A percentile compares a stretch with the other conserved stretches of the same genome.
Evolutionary conservation across 1,140 invertebrate genomes (phyloP).

Genomic region (Ganaspis sp.): DNA sequence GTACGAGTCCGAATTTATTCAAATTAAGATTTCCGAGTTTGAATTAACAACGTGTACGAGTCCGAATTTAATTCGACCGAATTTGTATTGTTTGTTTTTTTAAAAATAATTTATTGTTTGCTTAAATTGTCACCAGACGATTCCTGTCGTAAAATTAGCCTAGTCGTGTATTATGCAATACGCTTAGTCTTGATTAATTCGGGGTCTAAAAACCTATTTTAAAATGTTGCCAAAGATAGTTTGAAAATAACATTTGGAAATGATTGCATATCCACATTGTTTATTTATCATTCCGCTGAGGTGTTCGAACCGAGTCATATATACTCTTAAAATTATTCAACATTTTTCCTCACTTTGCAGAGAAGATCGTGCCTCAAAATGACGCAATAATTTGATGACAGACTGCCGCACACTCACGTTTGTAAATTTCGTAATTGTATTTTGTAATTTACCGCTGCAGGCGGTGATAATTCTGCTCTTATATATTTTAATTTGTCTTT

Average conservation of each 20-base stretch:
- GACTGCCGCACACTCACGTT: not conserved
- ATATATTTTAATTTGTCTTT: not conserved
- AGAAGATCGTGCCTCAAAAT: not conserved
- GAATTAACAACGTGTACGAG: no score
- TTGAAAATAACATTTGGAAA: not conserved
- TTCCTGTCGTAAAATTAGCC: not conserved
- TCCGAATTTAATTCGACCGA: no score
- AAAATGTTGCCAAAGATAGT: not conserved
- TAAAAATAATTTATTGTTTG: no score
- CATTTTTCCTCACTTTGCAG: not conserved
- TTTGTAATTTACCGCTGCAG: not conserved
- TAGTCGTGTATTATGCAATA: not conserved
- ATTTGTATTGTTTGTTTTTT: no score
- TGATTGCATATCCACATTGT: not conserved
- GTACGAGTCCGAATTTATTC: no score
- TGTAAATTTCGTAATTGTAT: slow-evolving; percentile 5
- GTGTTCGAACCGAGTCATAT: not conserved
- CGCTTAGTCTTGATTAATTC: slow-evolving; percentile 14
- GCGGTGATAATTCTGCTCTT: not conserved
- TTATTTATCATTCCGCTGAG: not conserved
- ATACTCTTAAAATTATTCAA: not conserved
- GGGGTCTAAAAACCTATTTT: slow-evolving; percentile 18
- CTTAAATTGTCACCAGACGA: no score
- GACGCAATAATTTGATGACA: slow-evolving; percentile 7
- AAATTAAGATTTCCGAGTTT: no score